phyloP scores from a whole-genome alignment of 2,797 vertebrate species.

The Todus mexicanus region DNA sequence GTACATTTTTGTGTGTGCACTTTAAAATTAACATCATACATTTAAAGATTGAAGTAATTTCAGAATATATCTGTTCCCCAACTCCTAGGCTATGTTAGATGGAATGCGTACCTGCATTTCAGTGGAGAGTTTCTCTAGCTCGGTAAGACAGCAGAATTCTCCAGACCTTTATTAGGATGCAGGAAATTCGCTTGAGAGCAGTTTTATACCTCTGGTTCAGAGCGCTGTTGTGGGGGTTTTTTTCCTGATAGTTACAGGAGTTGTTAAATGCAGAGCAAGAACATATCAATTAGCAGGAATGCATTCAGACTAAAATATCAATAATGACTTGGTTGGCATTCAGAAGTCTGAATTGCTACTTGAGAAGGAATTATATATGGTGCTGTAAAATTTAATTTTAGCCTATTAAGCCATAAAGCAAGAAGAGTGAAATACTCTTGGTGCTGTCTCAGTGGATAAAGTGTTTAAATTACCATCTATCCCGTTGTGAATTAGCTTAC shows the following conservation, averaged over 20 bases:
- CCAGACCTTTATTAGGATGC: slow-evolving; percentile 5
- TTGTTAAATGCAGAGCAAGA: slow-evolving; percentile 22
- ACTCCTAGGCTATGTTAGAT: not conserved
- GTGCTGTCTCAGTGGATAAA: slow-evolving; percentile 31
- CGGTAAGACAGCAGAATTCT: not conserved
- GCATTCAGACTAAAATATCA: slow-evolving; percentile 23
- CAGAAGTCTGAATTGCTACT: slow-evolving; percentile 30
- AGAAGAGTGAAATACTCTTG: slow-evolving; percentile 26
- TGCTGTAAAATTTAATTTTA: slow-evolving; percentile 59
- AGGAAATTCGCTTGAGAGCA: slow-evolving; percentile 28
- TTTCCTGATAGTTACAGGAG: not conserved
- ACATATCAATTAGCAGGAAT: slow-evolving; percentile 3
- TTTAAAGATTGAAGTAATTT: not conserved
- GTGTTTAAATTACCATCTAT: not conserved
- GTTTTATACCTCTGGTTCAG: slow-evolving; percentile 12
- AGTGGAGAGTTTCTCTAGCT: not conserved
- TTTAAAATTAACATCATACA: not conserved
- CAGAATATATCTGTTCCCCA: not conserved
- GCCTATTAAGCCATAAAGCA: slow-evolving; percentile 38
- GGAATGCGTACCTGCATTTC: not conserved
- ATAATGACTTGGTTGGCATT: slow-evolving; percentile 24
- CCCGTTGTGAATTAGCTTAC: not conserved
- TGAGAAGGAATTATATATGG: slow-evolving; percentile 32
- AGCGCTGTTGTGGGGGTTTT: slow-evolving; percentile 2
- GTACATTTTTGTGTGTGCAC: not conserved